phyloP scores from a whole-genome alignment of 2,797 vertebrate species.

The Pterois miles region DNA sequence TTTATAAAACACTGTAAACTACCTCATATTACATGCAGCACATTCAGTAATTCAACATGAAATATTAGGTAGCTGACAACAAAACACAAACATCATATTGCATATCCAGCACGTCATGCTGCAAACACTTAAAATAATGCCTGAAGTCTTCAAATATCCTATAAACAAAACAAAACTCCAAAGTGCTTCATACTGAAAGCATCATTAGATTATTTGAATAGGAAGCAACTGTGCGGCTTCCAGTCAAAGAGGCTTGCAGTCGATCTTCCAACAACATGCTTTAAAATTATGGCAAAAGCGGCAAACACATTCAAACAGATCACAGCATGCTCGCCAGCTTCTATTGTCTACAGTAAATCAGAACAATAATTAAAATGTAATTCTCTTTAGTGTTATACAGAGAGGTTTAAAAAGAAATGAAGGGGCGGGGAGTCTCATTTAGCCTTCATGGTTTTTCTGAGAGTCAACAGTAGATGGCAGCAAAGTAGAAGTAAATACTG shows the following conservation, averaged over 20 bases:
- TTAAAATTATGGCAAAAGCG: slow-evolving; percentile 37
- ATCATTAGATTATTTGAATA: slow-evolving; percentile 38
- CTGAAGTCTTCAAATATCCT: slow-evolving; percentile 5
- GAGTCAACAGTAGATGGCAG: slow-evolving; percentile 77
- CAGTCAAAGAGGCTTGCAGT: slow-evolving; percentile 50
- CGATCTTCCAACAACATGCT: slow-evolving; percentile 34
- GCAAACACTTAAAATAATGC: slow-evolving; percentile 43
- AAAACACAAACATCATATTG: slow-evolving; percentile 24
- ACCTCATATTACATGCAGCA: slow-evolving; percentile 1
- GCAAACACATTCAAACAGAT: slow-evolving; percentile 46
- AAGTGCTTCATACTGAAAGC: slow-evolving; percentile 45
- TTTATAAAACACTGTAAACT: slow-evolving; percentile 46
- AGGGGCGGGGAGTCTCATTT: not conserved
- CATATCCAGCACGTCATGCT: slow-evolving; percentile 13
- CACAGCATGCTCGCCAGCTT: slow-evolving; percentile 38
- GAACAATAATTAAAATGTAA: slow-evolving; percentile 25
- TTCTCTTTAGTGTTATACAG: not conserved
- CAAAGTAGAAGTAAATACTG: slow-evolving; percentile 60
- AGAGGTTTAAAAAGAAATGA: not conserved
- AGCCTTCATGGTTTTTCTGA: slow-evolving; percentile 22
- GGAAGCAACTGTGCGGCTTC: slow-evolving; percentile 37
- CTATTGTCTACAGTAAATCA: slow-evolving; percentile 50
- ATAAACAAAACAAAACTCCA: slow-evolving; percentile 7
- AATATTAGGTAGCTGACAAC: slow-evolving; percentile 20
- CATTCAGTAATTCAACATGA: slow-evolving; percentile 17